Conservation (phyloP, 2,113 vertebrate genomes). For the Nymphicus hollandicus region DNA sequence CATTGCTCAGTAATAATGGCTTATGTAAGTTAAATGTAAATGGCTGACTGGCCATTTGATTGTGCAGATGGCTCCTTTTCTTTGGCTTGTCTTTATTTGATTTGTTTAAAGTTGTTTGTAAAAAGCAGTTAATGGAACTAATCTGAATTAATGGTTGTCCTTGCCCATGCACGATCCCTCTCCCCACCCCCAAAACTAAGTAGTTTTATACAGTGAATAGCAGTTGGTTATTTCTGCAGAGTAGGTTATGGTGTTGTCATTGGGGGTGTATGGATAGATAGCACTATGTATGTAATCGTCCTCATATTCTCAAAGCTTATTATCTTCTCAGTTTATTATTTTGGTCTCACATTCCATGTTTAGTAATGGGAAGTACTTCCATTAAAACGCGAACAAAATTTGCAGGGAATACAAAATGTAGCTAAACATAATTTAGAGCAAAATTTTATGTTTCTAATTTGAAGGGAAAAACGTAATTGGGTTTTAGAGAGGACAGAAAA, state of each 20-base stretch:
- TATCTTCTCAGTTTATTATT: not conserved
- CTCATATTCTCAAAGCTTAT: not conserved
- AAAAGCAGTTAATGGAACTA: constrained; percentile 12
- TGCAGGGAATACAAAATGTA: not conserved
- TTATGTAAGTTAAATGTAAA: not conserved
- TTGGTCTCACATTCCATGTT: not conserved
- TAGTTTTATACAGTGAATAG: not conserved
- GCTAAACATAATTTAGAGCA: not conserved
- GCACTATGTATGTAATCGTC: not conserved
- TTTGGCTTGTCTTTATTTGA: not conserved
- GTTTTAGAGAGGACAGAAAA: not conserved
- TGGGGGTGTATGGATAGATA: not conserved
- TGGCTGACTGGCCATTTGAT: not conserved
- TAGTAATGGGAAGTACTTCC: not conserved
- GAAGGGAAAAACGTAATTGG: not conserved
- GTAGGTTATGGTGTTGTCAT: not conserved
- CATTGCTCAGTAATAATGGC: not conserved
- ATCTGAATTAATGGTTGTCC: not conserved
- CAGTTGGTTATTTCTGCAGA: not conserved
- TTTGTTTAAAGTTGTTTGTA: constrained; percentile 18
- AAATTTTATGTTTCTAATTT: not conserved
- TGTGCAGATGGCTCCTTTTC: not conserved
- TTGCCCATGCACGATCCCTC: not conserved
- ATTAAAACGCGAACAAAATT: not conserved
- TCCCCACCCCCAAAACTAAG: fast-evolving